Evolutionary conservation across 2,888 invertebrate species (phyloP).

Genomic region (Tortrix viridana): DNA sequence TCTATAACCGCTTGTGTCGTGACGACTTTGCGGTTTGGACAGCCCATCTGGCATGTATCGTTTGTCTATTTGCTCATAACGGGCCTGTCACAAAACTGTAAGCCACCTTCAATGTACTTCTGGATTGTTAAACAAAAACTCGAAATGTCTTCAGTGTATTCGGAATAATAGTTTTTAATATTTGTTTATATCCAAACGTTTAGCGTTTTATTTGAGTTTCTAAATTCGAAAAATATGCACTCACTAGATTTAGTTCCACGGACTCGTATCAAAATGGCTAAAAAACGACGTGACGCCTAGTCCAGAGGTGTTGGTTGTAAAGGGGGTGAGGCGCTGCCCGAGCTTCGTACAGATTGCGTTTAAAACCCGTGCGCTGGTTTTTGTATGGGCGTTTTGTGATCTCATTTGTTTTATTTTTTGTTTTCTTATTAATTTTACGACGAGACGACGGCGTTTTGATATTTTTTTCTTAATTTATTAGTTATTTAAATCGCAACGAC

Average conservation of each 20-base stretch:
- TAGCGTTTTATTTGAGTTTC: too few relatives aligned
- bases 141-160: too few relatives aligned
- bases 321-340: not conserved
- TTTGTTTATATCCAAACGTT: too few relatives aligned
- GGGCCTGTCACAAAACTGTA: not conserved
- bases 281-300: too few relatives aligned
- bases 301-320: not conserved
- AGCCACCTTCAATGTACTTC: not conserved
- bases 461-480: constrained; percentile 54
- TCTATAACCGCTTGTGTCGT: not conserved
- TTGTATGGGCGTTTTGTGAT: constrained; percentile 76
- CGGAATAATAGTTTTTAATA: too few relatives aligned
- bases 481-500: constrained; percentile 57
- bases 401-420: constrained; percentile 61
- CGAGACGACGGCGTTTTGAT: constrained; percentile 38
- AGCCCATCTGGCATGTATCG: not conserved
- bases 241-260: too few relatives aligned
- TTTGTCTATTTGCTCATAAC: constrained; percentile 3
- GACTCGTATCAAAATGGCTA: too few relatives aligned
- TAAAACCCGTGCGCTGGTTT: constrained; percentile 53
- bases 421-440: constrained; percentile 47
- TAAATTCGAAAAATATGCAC: too few relatives aligned
- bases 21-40: not conserved
- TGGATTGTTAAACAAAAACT: too few relatives aligned
- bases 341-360: constrained; percentile 30